Percentiles rank a stretch among this genome's conserved stretches.
Conservation (phyloP, 1,140 invertebrate genomes). For the Trissolcus basalis region DNA sequence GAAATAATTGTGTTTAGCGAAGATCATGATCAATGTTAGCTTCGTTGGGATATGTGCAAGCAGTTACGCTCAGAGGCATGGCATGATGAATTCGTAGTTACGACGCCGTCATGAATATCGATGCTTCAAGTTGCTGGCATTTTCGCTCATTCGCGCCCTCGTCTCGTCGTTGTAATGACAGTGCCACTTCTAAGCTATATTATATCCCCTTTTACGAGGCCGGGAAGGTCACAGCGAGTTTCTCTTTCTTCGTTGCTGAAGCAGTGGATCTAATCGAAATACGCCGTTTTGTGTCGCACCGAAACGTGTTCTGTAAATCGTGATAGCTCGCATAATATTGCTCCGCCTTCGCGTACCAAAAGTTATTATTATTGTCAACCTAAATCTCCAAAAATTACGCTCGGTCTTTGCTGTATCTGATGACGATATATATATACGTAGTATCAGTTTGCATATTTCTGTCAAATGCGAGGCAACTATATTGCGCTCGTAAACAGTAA, state of each 20-base stretch:
- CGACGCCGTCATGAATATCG: slow-evolving; percentile 41
- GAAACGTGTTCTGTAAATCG: slow-evolving; percentile 44
- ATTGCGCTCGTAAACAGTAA: slow-evolving; percentile 41
- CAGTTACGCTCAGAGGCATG: slow-evolving; percentile 43
- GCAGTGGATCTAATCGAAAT: slow-evolving; percentile 48
- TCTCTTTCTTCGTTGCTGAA: slow-evolving; percentile 17
- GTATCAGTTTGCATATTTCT: slow-evolving; percentile 37
- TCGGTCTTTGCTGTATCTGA: slow-evolving; percentile 43
- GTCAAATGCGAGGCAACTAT: slow-evolving; percentile 33
- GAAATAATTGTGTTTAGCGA: slow-evolving; percentile 44
- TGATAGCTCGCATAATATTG: slow-evolving; percentile 54
- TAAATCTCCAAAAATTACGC: slow-evolving; percentile 55
- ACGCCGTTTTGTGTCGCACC: slow-evolving; percentile 22
- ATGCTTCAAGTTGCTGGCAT: slow-evolving; percentile 30
- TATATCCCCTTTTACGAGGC: slow-evolving; percentile 41
- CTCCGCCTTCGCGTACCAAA: slow-evolving; percentile 45
- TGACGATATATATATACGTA: slow-evolving; percentile 43
- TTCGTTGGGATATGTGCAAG: slow-evolving; percentile 34
- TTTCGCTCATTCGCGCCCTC: slow-evolving; percentile 32
- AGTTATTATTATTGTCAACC: slow-evolving; percentile 48
- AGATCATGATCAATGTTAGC: slow-evolving; percentile 41
- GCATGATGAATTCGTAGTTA: slow-evolving; percentile 50
- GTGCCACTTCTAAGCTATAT: slow-evolving; percentile 31
- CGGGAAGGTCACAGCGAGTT: slow-evolving; percentile 43
- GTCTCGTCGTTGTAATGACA: slow-evolving; percentile 48